phyloP scores from a whole-genome alignment of 2,113 vertebrate genomes.

The Chloebia gouldiae region DNA sequence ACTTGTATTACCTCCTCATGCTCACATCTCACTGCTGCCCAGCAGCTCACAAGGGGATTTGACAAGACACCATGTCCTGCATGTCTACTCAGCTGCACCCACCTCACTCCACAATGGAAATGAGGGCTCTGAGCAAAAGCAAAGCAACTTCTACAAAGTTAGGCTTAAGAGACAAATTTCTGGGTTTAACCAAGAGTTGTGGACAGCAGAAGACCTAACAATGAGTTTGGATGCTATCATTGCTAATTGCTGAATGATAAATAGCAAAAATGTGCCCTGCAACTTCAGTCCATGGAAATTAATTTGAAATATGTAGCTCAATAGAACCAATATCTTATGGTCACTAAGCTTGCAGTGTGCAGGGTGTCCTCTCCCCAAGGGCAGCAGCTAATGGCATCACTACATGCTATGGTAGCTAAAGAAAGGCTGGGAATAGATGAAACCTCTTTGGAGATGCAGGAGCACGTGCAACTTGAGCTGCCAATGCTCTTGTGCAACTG shows the following conservation, averaged over 20 bases:
- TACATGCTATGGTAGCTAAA: background rate
- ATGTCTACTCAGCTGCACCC: background rate
- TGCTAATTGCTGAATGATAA: slow-evolving; percentile 52
- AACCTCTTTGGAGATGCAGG: background rate
- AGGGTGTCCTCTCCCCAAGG: slow-evolving; percentile 33
- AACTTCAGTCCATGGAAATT: slow-evolving; percentile 10
- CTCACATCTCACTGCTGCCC: background rate
- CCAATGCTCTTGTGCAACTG: background rate
- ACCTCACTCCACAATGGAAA: background rate
- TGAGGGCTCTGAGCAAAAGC: background rate
- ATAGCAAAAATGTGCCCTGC: slow-evolving; percentile 32
- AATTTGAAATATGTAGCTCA: slow-evolving; percentile 32
- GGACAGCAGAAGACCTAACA: background rate
- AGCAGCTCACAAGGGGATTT: background rate
- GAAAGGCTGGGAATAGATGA: background rate
- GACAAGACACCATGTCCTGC: background rate
- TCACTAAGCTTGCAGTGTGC: background rate
- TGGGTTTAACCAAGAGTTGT: background rate
- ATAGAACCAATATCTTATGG: background rate
- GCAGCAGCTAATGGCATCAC: background rate
- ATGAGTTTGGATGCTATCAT: slow-evolving; percentile 33
- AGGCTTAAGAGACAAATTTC: background rate
- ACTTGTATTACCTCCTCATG: background rate
- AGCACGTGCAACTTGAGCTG: background rate
- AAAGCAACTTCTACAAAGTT: background rate